Evolutionary conservation across 2,888 invertebrate genomes (phyloP).

Genomic region (Andrena marginata): DNA sequence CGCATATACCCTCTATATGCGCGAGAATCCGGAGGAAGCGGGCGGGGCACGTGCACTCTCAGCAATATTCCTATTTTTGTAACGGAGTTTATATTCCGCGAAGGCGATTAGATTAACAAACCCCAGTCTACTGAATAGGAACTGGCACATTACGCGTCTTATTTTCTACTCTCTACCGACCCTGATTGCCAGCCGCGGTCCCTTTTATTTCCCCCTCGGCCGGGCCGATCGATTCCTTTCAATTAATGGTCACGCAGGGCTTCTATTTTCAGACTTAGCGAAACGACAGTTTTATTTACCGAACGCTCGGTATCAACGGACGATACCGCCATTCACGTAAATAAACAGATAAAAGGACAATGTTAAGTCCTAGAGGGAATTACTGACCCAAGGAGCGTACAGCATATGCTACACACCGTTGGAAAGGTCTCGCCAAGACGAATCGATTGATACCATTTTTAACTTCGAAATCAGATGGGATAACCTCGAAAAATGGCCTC

Average conservation of each 20-base stretch:
- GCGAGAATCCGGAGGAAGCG: neutral
- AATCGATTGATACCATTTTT: too few relatives aligned
- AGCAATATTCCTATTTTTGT: constrained; percentile 14
- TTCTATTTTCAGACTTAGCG: neutral
- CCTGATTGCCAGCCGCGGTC: neutral
- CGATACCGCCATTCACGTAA: constrained; percentile 35
- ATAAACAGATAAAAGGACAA: constrained; percentile 33
- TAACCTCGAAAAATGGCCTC: too few relatives aligned
- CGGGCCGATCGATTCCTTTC: constrained; percentile 12
- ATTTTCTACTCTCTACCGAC: constrained; percentile 4
- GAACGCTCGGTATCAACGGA: constrained; percentile 9
- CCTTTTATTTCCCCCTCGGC: neutral
- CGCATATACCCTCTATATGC: too few relatives aligned
- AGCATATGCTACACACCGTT: too few relatives aligned
- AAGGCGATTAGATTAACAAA: constrained; percentile 32
- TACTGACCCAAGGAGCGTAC: too few relatives aligned
- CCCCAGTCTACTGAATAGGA: neutral
- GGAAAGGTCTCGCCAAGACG: too few relatives aligned
- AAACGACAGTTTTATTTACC: constrained; percentile 1
- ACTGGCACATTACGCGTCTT: neutral
- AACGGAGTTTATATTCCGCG: constrained; percentile 10
- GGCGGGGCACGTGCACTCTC: neutral
- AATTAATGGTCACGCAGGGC: constrained; percentile 5
- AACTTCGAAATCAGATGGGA: too few relatives aligned
- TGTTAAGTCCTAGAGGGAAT: too few relatives aligned